Percentiles rank a stretch among this genome's conserved stretches.
Conservation (phyloP, 2,797 vertebrate genomes). For the Etheostoma nigrum region DNA sequence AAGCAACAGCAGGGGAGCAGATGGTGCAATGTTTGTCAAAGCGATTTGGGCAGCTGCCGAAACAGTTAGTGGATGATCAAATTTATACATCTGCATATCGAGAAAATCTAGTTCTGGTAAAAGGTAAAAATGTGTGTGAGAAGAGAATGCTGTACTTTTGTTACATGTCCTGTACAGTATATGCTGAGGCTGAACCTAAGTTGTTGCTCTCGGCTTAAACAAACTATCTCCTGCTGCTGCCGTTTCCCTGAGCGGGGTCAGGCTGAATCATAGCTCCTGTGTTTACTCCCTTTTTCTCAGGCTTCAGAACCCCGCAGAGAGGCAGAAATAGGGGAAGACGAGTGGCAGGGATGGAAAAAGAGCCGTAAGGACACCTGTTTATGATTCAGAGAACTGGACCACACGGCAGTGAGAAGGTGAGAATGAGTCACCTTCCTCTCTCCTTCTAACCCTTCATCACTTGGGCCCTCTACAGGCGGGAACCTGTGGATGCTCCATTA, state of each 20-base stretch:
- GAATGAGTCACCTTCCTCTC: slow-evolving; percentile 73
- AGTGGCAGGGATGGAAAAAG: slow-evolving; percentile 42
- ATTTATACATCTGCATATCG: slow-evolving; percentile 46
- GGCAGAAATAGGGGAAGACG: slow-evolving; percentile 43
- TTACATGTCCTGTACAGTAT: background rate
- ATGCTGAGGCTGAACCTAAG: slow-evolving; percentile 20
- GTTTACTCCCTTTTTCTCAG: slow-evolving; percentile 73
- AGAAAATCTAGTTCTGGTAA: slow-evolving; percentile 23
- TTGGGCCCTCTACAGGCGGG: slow-evolving; percentile 70
- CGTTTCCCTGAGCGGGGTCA: slow-evolving; percentile 48
- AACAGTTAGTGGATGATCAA: slow-evolving; percentile 48
- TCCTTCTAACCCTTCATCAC: slow-evolving; percentile 52
- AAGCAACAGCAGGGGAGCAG: slow-evolving; percentile 70
- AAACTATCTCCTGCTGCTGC: slow-evolving; percentile 33
- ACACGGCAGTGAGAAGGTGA: slow-evolving; percentile 67
- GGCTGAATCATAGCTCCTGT: slow-evolving; percentile 72
- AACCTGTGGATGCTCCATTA: slow-evolving; percentile 56
- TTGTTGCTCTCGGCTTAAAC: slow-evolving; percentile 44
- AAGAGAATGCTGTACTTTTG: slow-evolving; percentile 21
- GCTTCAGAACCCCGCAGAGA: slow-evolving; percentile 63
- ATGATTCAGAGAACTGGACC: slow-evolving; percentile 74
- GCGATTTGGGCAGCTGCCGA: slow-evolving; percentile 36
- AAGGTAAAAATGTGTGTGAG: slow-evolving; percentile 24
- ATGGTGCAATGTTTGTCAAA: slow-evolving; percentile 58
- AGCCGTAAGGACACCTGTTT: slow-evolving; percentile 70